These are phyloP conservation scores for Panulirus ornatus DNA, from an alignment of 1,140 invertebrate genomes.

Conservation along the genomic window DNA sequence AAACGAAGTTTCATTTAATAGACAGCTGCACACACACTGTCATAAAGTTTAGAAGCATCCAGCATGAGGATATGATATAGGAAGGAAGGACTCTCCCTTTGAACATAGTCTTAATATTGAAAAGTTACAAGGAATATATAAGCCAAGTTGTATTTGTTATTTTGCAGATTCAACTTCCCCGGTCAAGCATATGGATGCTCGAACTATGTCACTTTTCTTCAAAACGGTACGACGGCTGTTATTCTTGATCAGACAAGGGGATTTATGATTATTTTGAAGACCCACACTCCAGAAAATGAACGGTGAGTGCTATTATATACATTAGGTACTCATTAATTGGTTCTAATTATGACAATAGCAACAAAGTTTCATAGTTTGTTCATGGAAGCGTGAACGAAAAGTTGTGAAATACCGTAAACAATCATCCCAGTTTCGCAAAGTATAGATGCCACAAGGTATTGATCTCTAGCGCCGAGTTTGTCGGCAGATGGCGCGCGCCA, in stretches of 20 bases:
- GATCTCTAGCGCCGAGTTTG: background rate
- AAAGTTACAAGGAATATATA: too few species aligned
- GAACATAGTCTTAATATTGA: too few species aligned
- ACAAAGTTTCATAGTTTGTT: background rate
- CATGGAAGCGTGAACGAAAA: conserved; percentile 34
- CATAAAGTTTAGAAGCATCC: too few species aligned
- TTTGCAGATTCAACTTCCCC: background rate
- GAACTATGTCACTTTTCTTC: background rate
- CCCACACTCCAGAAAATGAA: too few species aligned
- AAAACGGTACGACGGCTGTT: background rate
- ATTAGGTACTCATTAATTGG: background rate
- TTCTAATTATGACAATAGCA: background rate
- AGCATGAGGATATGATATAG: too few species aligned
- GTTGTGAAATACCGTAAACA: conserved; percentile 27
- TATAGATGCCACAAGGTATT: conserved; percentile 42
- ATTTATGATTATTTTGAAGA: too few species aligned
- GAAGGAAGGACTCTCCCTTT: too few species aligned
- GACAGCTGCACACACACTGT: too few species aligned
- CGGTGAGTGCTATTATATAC: too few species aligned
- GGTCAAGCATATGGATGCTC: conserved; percentile 3
- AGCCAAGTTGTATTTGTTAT: too few species aligned
- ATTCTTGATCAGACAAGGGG: background rate
- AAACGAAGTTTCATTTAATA: too few species aligned
- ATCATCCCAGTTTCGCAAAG: conserved; percentile 29
- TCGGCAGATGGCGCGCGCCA: conserved; percentile 28